Evolutionary conservation across 2,113 vertebrate genomes (phyloP), one percentile per base, ranked within the genome.

Genomic region (Clarias macrocephalus): DNA sequence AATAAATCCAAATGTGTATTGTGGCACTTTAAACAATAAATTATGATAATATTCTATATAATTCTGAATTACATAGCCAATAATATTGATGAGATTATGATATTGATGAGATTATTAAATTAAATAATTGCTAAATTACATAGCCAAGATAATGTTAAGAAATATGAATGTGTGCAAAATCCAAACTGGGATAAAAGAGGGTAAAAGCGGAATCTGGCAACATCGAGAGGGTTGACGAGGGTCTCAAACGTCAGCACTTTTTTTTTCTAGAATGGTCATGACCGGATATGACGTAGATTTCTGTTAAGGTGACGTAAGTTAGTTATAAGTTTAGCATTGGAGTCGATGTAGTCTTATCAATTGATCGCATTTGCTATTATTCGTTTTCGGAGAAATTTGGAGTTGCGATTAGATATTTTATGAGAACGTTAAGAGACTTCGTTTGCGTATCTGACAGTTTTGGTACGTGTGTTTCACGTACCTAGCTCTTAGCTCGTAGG

Each of bases 201-300:
- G 11, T 42, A 5, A 60, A 62, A 6, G 28, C 30, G 1, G 21
- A 6, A 62, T 11, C 30, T 81, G 79, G 79, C 79, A 81, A 62
- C 79, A 23, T 3, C 48, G 0, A 9, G 0, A 12, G 7, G 0
- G 52, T 80, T 80, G 30, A 12, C 25, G 28, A 37, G 65, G 13
- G 37, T 33, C 42, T 62, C n/a, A 62, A 77, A 56, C 84, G 16
- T 62, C 83, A 77, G 25, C 30, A 5, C 8, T 80, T 33, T 75
- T 33, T 75, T 88, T 52, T 16, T 30, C 11, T 5, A 62, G 60
- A 28, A 18, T 33, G 59, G 1, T 30, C 16, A 3, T 30, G 2
- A 57, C 82, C 81, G 91, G 91, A 91, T 70, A 80, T 91, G 84
- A 88, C 89, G 82, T 66, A 0, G 0, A 0, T 1, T 62, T 0